Percentiles rank a stretch among this genome's conserved stretches.
Conservation (phyloP, 2,113 vertebrate genomes). For the Helogale parvula region DNA sequence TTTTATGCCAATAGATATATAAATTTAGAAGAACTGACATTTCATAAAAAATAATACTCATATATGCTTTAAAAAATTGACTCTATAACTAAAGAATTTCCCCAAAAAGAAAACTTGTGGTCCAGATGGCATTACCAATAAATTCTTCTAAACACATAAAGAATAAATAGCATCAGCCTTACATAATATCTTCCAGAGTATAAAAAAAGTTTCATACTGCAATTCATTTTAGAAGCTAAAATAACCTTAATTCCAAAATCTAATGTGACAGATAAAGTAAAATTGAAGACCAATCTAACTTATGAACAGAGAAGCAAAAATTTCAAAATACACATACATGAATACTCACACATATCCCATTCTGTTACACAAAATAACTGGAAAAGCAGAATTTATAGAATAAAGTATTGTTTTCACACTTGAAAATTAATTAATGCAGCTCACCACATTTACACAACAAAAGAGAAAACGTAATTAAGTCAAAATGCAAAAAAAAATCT, state of each 20-base stretch:
- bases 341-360: background rate
- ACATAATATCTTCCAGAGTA: constrained; percentile 46
- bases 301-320: background rate
- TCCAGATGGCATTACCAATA: constrained; percentile 50
- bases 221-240: constrained; percentile 49
- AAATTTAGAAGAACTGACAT: background rate
- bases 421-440: background rate
- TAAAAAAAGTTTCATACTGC: constrained; percentile 23
- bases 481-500: background rate
- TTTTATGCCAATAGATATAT: background rate
- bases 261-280: constrained; percentile 34
- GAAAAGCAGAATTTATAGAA: background rate
- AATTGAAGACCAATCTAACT: background rate
- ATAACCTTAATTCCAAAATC: constrained; percentile 30
- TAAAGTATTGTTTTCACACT: constrained; percentile 2
- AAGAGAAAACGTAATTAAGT: background rate
- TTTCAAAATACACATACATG: background rate
- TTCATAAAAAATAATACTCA: background rate
- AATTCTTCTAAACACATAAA: constrained; percentile 58
- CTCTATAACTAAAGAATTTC: constrained; percentile 14
- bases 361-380: background rate
- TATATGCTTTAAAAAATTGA: constrained; percentile 25
- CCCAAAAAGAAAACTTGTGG: constrained; percentile 42
- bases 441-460: background rate
- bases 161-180: constrained; percentile 61